These are phyloP conservation scores for Condylura cristata DNA, from an alignment of 2,113 vertebrate genomes.

Conservation along the genomic window DNA sequence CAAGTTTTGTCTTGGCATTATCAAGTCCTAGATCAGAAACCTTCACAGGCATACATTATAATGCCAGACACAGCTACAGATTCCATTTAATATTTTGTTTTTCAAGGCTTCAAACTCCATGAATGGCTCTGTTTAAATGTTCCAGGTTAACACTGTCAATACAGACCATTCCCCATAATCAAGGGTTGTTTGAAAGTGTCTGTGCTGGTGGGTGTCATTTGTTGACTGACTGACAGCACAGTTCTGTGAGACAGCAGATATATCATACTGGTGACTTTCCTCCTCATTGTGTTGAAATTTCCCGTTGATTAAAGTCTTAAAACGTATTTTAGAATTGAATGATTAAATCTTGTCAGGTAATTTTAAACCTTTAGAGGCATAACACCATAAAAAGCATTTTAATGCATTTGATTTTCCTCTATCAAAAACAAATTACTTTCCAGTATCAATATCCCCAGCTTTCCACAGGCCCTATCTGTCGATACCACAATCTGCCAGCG, in stretches of 20 bases:
- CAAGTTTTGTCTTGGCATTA: neutral
- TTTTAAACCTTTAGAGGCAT: slow-evolving; percentile 47
- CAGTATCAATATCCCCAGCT: slow-evolving; percentile 49
- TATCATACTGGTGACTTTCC: neutral
- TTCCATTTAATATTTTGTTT: neutral
- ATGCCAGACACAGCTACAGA: neutral
- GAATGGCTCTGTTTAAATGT: slow-evolving; percentile 38
- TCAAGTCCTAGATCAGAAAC: neutral
- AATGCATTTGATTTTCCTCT: slow-evolving; percentile 55
- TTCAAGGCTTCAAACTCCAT: slow-evolving; percentile 17
- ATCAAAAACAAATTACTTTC: slow-evolving; percentile 58
- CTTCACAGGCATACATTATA: slow-evolving; percentile 19
- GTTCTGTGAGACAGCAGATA: slow-evolving; percentile 56
- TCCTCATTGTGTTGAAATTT: neutral
- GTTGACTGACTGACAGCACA: slow-evolving; percentile 28
- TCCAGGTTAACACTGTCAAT: neutral
- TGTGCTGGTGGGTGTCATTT: neutral
- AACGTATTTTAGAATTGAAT: slow-evolving; percentile 46
- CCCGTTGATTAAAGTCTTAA: slow-evolving; percentile 70
- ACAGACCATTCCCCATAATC: slow-evolving; percentile 43
- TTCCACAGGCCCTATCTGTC: slow-evolving; percentile 52
- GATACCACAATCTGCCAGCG: slow-evolving; percentile 72
- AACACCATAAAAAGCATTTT: slow-evolving; percentile 48
- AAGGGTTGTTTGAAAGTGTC: slow-evolving; percentile 49
- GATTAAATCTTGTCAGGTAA: slow-evolving; percentile 55